These are phyloP conservation scores for Darevskia mixta DNA, from an alignment of 2,797 vertebrate species.

Conservation along the genomic window DNA sequence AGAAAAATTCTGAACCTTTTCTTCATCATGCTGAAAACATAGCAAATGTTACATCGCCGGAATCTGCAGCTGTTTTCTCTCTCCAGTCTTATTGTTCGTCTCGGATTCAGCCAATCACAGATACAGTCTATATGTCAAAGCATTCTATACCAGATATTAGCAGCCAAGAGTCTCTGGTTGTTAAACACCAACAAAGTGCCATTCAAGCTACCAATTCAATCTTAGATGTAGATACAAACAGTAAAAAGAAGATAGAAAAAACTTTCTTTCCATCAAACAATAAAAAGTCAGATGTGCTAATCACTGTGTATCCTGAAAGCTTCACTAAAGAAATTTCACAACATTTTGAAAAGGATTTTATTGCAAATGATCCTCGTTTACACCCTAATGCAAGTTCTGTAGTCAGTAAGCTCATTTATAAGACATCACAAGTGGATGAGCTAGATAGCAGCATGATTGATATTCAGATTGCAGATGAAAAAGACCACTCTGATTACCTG, in stretches of 20 bases:
- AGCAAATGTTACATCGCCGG: conserved; percentile 65
- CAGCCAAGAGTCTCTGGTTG: conserved; percentile 67
- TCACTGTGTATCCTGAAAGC: conserved; percentile 66
- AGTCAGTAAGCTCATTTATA: conserved; percentile 65
- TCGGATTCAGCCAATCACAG: conserved; percentile 60
- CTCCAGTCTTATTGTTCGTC: conserved; percentile 70
- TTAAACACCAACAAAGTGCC: conserved; percentile 74
- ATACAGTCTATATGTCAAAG: conserved; percentile 69
- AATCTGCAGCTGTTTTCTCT: conserved; percentile 70
- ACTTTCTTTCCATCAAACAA: conserved; percentile 59
- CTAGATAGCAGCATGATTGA: conserved; percentile 63
- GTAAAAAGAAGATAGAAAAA: conserved; percentile 73
- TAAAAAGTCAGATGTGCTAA: conserved; percentile 62
- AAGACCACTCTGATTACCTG: conserved; percentile 68
- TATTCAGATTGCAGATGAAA: conserved; percentile 68
- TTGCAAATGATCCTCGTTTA: conserved; percentile 61
- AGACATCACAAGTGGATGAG: conserved; percentile 64
- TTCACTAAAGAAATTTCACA: conserved; percentile 63
- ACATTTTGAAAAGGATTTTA: conserved; percentile 71
- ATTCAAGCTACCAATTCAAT: conserved; percentile 58
- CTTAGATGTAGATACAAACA: conserved; percentile 62
- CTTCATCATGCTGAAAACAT: conserved; percentile 68
- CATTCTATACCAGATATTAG: conserved; percentile 61
- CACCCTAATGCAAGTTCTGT: conserved; percentile 57
- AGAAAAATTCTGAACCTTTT: conserved; percentile 67